Base-by-base conservation (phyloP, 2,113 vertebrate genomes). In the Oncorhynchus kisutch region DNA sequence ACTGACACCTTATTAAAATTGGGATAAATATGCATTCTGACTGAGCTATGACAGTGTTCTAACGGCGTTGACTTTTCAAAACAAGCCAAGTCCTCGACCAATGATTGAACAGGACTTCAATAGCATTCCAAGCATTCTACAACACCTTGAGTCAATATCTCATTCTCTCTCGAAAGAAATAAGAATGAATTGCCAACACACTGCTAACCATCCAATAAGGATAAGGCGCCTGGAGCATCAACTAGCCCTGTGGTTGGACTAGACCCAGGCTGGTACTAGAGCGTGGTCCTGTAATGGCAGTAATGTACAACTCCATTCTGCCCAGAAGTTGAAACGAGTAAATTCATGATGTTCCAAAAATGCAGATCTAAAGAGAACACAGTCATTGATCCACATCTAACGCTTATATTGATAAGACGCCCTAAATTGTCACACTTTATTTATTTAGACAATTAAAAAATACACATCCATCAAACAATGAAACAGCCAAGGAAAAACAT, bases 71-170 rank as follows among this genome's bases (percentile, higher is more conserved):
- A 24, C 20, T 62, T 62, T 62, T 9, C 2, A 22, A 62, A 67
- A 25, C 25, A 67, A 27, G 65, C 68, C 65, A 20, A 11, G 24
- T 69, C 34, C 57, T 57, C 80, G 86, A 88, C 85, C 87, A 83
- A 54, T 9, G 74, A 84, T 79, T 81, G 75, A 75, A 67, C 80
- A 67, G 6, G 48, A 76, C 88, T 87, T 90, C 87, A 89, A 83
- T 82, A 34, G 68, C 86, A 90, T 91, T 89, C 87, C 82, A 48
- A 1, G 79, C 75, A 85, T 77, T 79, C 89, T 85, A 84, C 78
- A 84, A 79, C 87, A 83, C 87, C 88, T 86, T 89, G 74, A 84
- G 86, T 90, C 87, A 90, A 91, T 85, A 89, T 91, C 72, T 81
- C 86, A 81, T 74, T 6, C 70, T n/a, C 72, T 79, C 78, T 80